phyloP scores from a whole-genome alignment of 2,888 invertebrate genomes.

The Sinotaia quadrata region DNA sequence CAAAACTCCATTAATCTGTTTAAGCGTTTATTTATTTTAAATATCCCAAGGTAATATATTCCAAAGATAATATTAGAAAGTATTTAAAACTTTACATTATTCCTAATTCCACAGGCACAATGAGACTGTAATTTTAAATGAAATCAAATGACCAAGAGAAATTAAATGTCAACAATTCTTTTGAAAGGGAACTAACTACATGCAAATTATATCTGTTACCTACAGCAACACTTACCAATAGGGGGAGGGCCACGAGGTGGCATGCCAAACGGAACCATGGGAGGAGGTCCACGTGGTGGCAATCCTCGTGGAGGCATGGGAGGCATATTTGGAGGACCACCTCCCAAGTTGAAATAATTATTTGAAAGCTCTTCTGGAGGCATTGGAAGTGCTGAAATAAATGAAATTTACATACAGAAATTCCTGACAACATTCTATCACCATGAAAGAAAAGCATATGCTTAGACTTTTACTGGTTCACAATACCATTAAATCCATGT shows the following conservation, averaged over 20 bases:
- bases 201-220: not conserved
- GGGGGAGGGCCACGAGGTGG: conserved; percentile 53
- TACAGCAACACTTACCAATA: conserved; percentile 21
- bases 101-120: no score
- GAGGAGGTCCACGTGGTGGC: conserved; percentile 73
- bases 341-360: conserved; percentile 79
- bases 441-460: not conserved
- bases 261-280: conserved; percentile 57
- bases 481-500: not conserved
- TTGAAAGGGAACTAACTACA: no score
- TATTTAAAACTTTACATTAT: no score
- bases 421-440: not conserved
- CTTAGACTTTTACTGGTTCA: not conserved
- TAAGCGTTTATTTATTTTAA: no score
- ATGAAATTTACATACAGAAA: conserved; percentile 14
- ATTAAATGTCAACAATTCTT: no score
- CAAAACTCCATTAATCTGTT: no score
- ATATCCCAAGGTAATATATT: no score
- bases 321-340: conserved; percentile 59
- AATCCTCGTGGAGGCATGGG: conserved; percentile 69
- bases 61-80: no score
- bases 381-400: conserved; percentile 76
- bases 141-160: no score
- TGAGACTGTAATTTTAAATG: no score
- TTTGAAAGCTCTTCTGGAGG: conserved; percentile 77